Base-by-base conservation (phyloP, 2,113 vertebrate species). In the Labeo rohita region DNA sequence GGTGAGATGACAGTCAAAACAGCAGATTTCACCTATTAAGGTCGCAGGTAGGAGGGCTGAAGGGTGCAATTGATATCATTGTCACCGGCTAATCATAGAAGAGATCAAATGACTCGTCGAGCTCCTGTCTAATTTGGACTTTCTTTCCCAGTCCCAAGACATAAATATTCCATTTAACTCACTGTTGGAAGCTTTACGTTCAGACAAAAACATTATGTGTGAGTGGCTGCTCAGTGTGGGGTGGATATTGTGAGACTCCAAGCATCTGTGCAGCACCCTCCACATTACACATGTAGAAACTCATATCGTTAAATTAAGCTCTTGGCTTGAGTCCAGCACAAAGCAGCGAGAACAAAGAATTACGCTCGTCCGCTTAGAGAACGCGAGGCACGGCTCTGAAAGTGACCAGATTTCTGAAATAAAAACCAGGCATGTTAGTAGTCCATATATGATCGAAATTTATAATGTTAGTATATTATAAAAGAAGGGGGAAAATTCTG, bases 11-110 rank as follows among this genome's bases (percentile, higher is more conserved):
- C 80, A 87, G 90, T 88, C 66, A 87, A 92, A 89, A 89, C 91
- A 92, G 87, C 91, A 89, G 52, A 87, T 94, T 91, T 93, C 93
- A 94, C 93, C 92, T 94, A 94, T 95, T 92, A 94, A 90, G 91
- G 91, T 88, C 89, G 91, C 91, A 91, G 93, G 92, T 86, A 78
- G 93, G 93, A 88, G 92, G 92, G 90, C 85, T 90, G 89, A 82
- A 86, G 85, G 86, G 79, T 93, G 92, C 92, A 93, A 94, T 92
- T 93, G 93, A 94, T 93, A 94, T 93, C 91, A 94, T 93, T 92
- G 92, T 86, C 89, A 88, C 34, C 39, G 79, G 63, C 74, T 86
- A 84, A 86, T 88, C 72, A 88, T 65, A 88, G 49, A 21, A 16
- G 4, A 73, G 61, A 73, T 78, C 78, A 77, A 68, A 59, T 49